Conservation (phyloP, 2,888 invertebrate species). For the Temnothorax ravouxi region DNA sequence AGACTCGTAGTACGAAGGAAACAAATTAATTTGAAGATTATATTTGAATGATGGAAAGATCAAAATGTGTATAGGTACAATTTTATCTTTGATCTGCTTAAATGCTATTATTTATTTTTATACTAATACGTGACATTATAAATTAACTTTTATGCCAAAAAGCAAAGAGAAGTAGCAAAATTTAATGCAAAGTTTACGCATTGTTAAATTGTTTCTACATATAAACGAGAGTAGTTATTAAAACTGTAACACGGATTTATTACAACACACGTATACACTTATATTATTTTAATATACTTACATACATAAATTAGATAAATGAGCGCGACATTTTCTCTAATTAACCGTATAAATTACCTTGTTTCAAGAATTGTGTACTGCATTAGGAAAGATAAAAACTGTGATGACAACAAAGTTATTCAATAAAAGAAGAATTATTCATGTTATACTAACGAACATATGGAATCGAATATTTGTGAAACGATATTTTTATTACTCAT, state of each 20-base stretch:
- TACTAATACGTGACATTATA: slow-evolving; percentile 83
- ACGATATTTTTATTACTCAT: slow-evolving; percentile 77
- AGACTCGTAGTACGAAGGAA: slow-evolving; percentile 51
- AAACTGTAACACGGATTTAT: background rate
- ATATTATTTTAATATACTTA: slow-evolving; percentile 23
- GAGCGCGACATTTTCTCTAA: slow-evolving; percentile 3
- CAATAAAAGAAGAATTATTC: slow-evolving; percentile 54
- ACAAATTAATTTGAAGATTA: slow-evolving; percentile 59
- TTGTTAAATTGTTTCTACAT: slow-evolving; percentile 64
- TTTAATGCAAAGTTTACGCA: slow-evolving; percentile 65
- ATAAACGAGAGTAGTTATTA: slow-evolving; percentile 23
- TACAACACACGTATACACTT: background rate
- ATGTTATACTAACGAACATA: slow-evolving; percentile 55
- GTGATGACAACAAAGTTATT: slow-evolving; percentile 70
- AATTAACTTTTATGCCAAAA: slow-evolving; percentile 84
- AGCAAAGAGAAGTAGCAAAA: slow-evolving; percentile 67
- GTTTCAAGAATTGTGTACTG: slow-evolving; percentile 35
- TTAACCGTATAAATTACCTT: slow-evolving; percentile 32
- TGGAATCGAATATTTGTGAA: slow-evolving; percentile 67
- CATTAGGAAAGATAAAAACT: slow-evolving; percentile 66
- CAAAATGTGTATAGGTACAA: slow-evolving; percentile 58
- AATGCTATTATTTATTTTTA: slow-evolving; percentile 85
- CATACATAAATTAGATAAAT: background rate
- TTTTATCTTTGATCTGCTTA: slow-evolving; percentile 77
- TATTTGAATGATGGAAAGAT: slow-evolving; percentile 39